phyloP scores from a whole-genome alignment of 2,888 invertebrate genomes.

The Temnothorax ravouxi region DNA sequence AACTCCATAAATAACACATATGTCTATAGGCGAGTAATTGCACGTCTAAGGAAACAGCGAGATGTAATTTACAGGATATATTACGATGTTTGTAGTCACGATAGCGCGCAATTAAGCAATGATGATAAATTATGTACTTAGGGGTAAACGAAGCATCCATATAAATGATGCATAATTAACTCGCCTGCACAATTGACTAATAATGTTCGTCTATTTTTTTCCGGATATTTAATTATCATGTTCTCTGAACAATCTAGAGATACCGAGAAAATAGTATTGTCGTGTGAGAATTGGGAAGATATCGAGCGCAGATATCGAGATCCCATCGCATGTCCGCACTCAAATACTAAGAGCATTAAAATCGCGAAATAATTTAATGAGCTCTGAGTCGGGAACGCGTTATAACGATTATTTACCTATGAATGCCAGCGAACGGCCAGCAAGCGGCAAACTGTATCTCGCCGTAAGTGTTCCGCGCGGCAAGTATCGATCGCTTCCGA shows the following conservation, averaged over 20 bases:
- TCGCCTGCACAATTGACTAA: constrained; percentile 13
- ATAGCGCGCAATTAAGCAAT: constrained; percentile 33
- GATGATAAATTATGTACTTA: constrained; percentile 39
- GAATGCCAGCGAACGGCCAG: background rate
- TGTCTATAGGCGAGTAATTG: constrained; percentile 11
- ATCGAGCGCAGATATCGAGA: too few species aligned
- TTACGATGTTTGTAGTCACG: constrained; percentile 26
- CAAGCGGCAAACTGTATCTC: background rate
- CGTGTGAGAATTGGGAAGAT: background rate
- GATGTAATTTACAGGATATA: constrained; percentile 25
- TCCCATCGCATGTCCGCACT: background rate
- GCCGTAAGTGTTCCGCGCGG: constrained; percentile 12
- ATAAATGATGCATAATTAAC: constrained; percentile 28
- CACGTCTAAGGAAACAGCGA: background rate
- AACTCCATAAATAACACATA: background rate
- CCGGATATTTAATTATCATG: constrained; percentile 1
- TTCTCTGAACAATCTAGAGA: background rate
- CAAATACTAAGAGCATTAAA: background rate
- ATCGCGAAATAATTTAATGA: constrained; percentile 46
- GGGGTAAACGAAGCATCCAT: constrained; percentile 11
- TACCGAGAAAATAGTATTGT: background rate
- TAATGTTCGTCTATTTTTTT: background rate
- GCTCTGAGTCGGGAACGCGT: background rate
- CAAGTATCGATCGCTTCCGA: constrained; percentile 32
- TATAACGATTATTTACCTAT: constrained; percentile 8